Percentiles rank a stretch among this genome's conserved stretches.
These are phyloP conservation scores for Acanthoscelides obtectus DNA, from an alignment of 2,888 invertebrate genomes.

Conservation along the genomic window DNA sequence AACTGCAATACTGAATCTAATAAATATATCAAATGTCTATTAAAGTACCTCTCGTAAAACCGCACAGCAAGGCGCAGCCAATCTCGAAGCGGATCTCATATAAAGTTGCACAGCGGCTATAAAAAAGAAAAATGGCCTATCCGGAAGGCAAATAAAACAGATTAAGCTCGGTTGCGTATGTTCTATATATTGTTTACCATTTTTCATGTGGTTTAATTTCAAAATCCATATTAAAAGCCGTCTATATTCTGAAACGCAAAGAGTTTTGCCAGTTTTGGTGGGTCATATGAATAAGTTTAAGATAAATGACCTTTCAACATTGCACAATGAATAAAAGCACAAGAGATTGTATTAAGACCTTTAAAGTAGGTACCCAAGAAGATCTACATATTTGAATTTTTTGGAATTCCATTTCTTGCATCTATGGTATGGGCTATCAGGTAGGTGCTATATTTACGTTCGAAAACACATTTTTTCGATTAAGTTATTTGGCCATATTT, in stretches of 20 bases:
- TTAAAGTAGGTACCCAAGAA: too few relatives aligned
- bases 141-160: neutral
- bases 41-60: neutral
- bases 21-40: neutral
- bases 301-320: neutral
- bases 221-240: too few relatives aligned
- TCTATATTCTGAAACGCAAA: neutral
- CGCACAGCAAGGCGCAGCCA: neutral
- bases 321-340: too few relatives aligned
- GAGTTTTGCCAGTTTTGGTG: neutral
- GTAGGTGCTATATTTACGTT: too few relatives aligned
- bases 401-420: too few relatives aligned
- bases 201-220: neutral
- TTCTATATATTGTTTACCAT: neutral
- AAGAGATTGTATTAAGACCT: too few relatives aligned
- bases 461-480: too few relatives aligned
- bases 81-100: neutral
- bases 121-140: neutral
- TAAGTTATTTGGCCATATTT: too few relatives aligned
- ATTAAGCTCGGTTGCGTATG: neutral
- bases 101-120: neutral
- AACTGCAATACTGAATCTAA: neutral
- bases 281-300: neutral
- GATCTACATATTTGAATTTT: too few relatives aligned
- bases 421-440: too few relatives aligned